Evolutionary conservation across 92 coral and sea anemone species (phyloP).

Genomic region (Pocillopora grandis): DNA sequence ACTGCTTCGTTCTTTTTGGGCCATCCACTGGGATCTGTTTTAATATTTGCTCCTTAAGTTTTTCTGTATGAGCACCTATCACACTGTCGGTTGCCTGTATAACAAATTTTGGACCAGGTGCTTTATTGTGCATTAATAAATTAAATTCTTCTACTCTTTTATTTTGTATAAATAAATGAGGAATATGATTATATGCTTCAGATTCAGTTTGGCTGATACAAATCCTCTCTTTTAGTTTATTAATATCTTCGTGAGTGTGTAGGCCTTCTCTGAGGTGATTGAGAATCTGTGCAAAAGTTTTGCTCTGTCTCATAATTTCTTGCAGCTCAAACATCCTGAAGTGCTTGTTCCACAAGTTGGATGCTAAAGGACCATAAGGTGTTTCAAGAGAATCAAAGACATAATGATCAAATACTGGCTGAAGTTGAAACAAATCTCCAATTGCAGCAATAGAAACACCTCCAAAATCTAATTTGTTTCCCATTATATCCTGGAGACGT

Average conservation of each 20-base stretch:
- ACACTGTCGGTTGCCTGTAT: conserved; percentile 40
- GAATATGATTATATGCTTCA: conserved; percentile 9
- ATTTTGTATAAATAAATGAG: conserved; percentile 47
- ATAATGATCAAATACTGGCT: conserved; percentile 21
- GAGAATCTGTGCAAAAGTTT: too few relatives aligned
- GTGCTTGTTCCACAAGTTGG: not conserved
- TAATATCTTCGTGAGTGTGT: conserved; percentile 35
- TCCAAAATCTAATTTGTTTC: not conserved
- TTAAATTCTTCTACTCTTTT: conserved; percentile 39
- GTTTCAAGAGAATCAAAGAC: conserved; percentile 14
- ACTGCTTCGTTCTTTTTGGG: conserved; percentile 11
- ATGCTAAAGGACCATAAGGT: conserved; percentile 26
- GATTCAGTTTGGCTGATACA: not conserved
- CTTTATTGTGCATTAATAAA: conserved; percentile 26
- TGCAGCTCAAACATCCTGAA: too few relatives aligned
- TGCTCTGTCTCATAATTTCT: too few relatives aligned
- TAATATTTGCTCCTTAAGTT: conserved; percentile 21
- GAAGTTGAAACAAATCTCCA: conserved; percentile 16
- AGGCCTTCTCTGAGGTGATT: not conserved
- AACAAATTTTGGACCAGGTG: conserved; percentile 36
- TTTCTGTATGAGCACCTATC: conserved; percentile 29
- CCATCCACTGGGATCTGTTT: conserved; percentile 5
- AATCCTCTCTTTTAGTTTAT: conserved; percentile 27
- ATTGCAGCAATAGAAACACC: conserved; percentile 8
- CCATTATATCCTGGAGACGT: not conserved